Percentiles rank a stretch among this genome's conserved stretches.
Conservation (phyloP, 2,113 vertebrate species). For the Piaya cayana region DNA sequence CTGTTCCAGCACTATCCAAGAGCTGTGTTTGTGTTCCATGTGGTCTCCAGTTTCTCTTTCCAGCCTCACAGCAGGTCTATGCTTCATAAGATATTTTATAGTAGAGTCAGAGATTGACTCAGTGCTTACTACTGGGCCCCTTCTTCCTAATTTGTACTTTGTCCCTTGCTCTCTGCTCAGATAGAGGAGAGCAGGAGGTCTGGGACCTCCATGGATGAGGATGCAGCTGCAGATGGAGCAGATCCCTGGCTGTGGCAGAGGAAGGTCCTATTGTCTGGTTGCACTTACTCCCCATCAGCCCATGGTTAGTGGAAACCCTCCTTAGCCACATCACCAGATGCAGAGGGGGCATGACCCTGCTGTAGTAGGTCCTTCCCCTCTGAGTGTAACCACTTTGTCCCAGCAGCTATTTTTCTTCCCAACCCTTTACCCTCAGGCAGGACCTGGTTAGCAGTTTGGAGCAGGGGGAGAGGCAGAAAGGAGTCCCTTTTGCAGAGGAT, state of each 20-base stretch:
- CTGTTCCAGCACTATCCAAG: neutral
- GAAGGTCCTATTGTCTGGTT: neutral
- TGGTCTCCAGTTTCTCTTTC: neutral
- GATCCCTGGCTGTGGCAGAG: neutral
- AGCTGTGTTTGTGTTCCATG: neutral
- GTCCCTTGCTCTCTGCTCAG: neutral
- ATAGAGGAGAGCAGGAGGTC: neutral
- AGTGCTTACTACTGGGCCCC: fast-evolving
- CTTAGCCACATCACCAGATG: neutral
- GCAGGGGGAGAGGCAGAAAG: neutral
- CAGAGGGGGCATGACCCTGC: neutral
- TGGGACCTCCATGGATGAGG: fast-evolving
- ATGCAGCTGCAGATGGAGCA: neutral
- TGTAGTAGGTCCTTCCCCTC: fast-evolving
- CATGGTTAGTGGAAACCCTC: neutral
- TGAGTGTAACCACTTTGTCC: neutral
- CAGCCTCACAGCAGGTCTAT: neutral
- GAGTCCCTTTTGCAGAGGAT: neutral
- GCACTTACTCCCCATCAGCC: fast-evolving
- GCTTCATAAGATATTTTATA: neutral
- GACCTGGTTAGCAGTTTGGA: neutral
- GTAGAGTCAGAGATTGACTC: neutral
- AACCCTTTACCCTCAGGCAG: neutral
- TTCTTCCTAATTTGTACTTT: neutral
- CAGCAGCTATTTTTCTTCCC: neutral